Evolutionary conservation across 1,140 invertebrate genomes (phyloP), one percentile per base, ranked within the genome.

Genomic region (Choristoneura fumiferana): DNA sequence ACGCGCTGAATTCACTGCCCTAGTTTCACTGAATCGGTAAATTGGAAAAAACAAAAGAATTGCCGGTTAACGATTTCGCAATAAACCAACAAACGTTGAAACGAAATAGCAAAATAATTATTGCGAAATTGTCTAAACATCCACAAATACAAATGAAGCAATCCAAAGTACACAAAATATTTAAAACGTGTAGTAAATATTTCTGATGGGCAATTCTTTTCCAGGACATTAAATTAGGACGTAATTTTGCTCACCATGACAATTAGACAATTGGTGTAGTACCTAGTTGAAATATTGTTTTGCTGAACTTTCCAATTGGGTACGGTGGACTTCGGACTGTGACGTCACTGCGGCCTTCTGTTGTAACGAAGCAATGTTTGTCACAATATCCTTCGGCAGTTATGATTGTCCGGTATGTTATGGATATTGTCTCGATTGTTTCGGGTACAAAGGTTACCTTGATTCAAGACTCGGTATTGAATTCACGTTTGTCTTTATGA

Each of bases 261-360:
- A 60, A 60, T 36, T 45, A 56, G 40, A 49, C 60, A 57, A 57
- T 56, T 55, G 54, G 5, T 35, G n/a, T n/a, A n/a, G n/a, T n/a
- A n/a, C n/a, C n/a, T n/a, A 22, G 40, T 49, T 54, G 13, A 54
- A 65, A 62, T 69, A 65, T 65, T 63, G 70, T 56, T 33, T 58
- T 63, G 57, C 70, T 68, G 61, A 67, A 68, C 71, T 73, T 67
- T 68, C 67, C 66, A 76, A 76, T 75, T 73, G 68, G n/a, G 63
- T 55, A 33, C 34, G 18, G 53, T 67, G 78, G 80, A 81, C 78
- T 83, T 76, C 72, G 78, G 57, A 65, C 75, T 36, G 40, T 81
- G 71, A 79, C 73, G 72, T 80, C 72, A 73, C 4, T 14, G 54
- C 18, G 36, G 54, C 49, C 57, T 59, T 56, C 45, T 58, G 66